Evolutionary conservation across 2,888 invertebrate species (phyloP).

Genomic region (Drosophila cyrtoloma): DNA sequence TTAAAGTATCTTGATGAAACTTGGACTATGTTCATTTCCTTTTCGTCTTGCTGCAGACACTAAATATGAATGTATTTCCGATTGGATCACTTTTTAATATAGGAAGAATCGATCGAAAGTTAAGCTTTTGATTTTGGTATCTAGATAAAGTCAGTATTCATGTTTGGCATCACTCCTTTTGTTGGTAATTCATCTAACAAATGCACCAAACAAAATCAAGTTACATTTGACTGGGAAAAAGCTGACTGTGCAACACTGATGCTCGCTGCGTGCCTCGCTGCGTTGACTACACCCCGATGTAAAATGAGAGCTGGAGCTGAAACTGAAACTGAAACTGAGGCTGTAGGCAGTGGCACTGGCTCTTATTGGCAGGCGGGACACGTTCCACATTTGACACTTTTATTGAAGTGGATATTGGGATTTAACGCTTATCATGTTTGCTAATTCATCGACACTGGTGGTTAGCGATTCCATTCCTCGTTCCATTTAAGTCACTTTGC

Average conservation of each 20-base stretch:
- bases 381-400: conserved; percentile 55
- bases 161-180: background rate
- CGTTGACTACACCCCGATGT: conserved; percentile 8
- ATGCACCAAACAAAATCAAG: background rate
- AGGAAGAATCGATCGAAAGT: background rate
- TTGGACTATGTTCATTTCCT: background rate
- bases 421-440: conserved; percentile 47
- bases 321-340: conserved; percentile 7
- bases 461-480: conserved; percentile 7
- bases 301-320: conserved; percentile 17
- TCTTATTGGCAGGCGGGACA: conserved; percentile 37
- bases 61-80: background rate
- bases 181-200: background rate
- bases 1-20: background rate
- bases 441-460: conserved; percentile 38
- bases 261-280: conserved; percentile 1
- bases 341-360: conserved; percentile 40
- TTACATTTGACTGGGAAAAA: background rate
- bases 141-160: background rate
- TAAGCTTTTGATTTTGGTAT: background rate
- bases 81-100: background rate
- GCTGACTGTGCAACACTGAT: conserved; percentile 1
- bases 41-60: background rate
- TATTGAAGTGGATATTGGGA: conserved; percentile 44
- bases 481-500: conserved; percentile 29